Base-by-base conservation (phyloP, 2,888 invertebrate genomes). In the Bombylius discolor region DNA sequence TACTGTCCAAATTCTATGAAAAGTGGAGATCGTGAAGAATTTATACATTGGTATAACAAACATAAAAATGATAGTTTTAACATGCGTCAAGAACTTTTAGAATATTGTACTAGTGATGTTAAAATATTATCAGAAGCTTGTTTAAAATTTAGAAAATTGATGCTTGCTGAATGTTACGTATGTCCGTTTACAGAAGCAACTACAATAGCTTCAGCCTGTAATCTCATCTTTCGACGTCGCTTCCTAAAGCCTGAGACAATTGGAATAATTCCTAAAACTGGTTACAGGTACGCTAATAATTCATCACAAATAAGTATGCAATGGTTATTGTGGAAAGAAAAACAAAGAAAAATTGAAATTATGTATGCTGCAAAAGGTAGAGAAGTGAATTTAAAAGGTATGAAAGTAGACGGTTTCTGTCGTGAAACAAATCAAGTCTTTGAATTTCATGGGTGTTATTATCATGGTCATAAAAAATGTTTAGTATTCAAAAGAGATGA, bases 121-220 rank as follows among this genome's bases (percentile, higher is more conserved):
- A 23, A 56, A 11, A 53, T 57, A 46, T 53, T 51, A 33, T 34
- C 53, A 6, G 53, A 53, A 5, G 42, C 51, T 32, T 53, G 47
- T 47, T n/a, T 57, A 12, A 57, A 57, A 53, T 57, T 57, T 23
- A 36, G 50, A 14, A 53, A 32, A n/a, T 34, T 57, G 11, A 23
- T 51, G 6, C 23, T 52, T 31, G 36, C 50, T n/a, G 50, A 55
- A 34, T 55, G 54, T 31, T 46, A 36, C 11, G 50, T 55, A 14
- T 23, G 42, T 11, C 54, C 49, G 23, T 55, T 50, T 50, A 7
- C 31, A 9, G 54, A 50, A 13, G 54, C 46, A 13, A 46, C 46
- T 1, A 52, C 52, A 9, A 52, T 52, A 32, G 46, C 52, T 3
- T 52, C 53, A 7, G 49, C 49, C 8, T 53, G 53, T 33, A 49